These are phyloP conservation scores for Rostratula benghalensis DNA, from an alignment of 2,113 vertebrate species.

Conservation along the genomic window DNA sequence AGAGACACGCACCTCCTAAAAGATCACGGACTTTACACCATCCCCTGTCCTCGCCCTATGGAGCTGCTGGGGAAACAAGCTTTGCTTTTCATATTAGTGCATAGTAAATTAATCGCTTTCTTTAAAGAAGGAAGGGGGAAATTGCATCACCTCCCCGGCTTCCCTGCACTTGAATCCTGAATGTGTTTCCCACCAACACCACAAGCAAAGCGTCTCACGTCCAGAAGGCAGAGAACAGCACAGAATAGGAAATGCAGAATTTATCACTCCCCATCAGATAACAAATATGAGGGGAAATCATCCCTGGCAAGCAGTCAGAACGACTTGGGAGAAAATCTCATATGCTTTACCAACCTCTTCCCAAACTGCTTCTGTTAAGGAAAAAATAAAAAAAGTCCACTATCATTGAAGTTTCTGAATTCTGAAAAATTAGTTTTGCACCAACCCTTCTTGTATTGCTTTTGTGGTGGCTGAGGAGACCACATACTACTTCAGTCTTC, in stretches of 20 bases:
- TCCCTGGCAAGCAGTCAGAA: background rate
- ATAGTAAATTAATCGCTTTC: background rate
- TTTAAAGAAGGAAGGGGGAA: background rate
- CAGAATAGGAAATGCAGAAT: background rate
- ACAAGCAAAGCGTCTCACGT: background rate
- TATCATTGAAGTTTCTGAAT: background rate
- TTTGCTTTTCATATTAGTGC: background rate
- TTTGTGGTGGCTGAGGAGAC: background rate
- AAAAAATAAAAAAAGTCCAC: background rate
- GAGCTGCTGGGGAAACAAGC: background rate
- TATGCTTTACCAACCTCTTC: background rate
- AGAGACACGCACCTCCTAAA: background rate
- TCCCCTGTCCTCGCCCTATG: rapidly evolving
- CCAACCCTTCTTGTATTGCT: background rate
- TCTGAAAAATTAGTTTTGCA: background rate
- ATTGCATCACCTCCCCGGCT: background rate
- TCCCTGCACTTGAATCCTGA: background rate
- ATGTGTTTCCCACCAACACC: background rate
- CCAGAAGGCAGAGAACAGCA: background rate
- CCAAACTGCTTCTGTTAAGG: background rate
- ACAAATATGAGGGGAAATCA: background rate
- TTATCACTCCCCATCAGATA: background rate
- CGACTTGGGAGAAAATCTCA: background rate
- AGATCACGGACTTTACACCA: background rate
- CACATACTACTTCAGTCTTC: background rate